These are phyloP conservation scores for Hippoglossus hippoglossus DNA, from an alignment of 2,797 vertebrate species.

Conservation along the genomic window DNA sequence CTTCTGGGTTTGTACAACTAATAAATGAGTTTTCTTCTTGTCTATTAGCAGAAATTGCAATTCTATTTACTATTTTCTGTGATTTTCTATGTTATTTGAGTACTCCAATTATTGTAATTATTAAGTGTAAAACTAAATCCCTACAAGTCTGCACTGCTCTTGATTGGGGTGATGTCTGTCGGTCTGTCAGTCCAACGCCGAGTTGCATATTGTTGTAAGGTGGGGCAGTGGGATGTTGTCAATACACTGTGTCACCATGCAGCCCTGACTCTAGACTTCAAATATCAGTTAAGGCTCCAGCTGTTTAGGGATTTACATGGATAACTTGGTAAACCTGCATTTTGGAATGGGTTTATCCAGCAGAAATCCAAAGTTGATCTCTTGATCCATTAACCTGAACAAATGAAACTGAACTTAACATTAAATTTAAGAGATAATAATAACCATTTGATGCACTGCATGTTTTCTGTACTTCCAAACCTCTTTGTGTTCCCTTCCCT, in stretches of 20 bases:
- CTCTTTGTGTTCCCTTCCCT: slow-evolving; percentile 5
- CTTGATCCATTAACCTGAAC: background rate
- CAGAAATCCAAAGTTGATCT: background rate
- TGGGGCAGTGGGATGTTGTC: background rate
- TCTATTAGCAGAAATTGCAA: slow-evolving; percentile 12
- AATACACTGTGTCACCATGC: background rate
- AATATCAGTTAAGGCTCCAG: background rate
- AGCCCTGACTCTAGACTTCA: background rate
- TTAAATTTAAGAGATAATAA: background rate
- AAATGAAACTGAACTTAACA: background rate
- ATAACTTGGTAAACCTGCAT: too few species aligned
- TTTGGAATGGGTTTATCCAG: too few species aligned
- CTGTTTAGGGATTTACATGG: background rate
- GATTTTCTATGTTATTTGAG: slow-evolving; percentile 12
- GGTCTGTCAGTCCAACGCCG: background rate
- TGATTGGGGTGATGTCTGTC: background rate
- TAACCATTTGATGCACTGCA: background rate
- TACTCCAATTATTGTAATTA: background rate
- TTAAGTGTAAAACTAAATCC: background rate
- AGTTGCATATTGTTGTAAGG: too few species aligned
- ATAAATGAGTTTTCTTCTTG: slow-evolving; percentile 38
- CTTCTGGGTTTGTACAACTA: slow-evolving; percentile 51
- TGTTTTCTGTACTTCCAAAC: background rate
- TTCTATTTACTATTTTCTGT: background rate
- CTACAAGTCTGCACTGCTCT: background rate